phyloP scores from a whole-genome alignment of 2,888 invertebrate genomes.

The Lycaena phlaeas region DNA sequence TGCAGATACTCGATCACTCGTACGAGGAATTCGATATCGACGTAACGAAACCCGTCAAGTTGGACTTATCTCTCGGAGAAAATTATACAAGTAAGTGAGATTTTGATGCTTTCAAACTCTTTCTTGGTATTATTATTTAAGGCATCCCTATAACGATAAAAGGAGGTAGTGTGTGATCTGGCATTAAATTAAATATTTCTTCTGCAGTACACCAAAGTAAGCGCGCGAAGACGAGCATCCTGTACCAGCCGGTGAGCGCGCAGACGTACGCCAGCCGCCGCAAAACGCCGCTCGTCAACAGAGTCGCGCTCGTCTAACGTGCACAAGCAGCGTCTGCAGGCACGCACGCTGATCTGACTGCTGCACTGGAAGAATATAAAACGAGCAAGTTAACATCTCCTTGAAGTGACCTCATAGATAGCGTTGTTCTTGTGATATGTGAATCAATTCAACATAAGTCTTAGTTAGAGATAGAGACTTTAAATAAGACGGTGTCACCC shows the following conservation, averaged over 20 bases:
- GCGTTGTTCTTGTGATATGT: too few relatives aligned
- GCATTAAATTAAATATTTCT: too few relatives aligned
- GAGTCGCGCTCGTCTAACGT: slow-evolving; percentile 52
- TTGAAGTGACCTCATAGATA: too few relatives aligned
- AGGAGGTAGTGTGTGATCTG: too few relatives aligned
- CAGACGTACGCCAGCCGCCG: slow-evolving; percentile 68
- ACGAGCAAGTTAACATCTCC: too few relatives aligned
- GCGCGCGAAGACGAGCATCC: slow-evolving; percentile 47
- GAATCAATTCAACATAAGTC: too few relatives aligned
- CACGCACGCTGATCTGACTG: too few relatives aligned
- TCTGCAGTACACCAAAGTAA: slow-evolving; percentile 8
- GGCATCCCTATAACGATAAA: too few relatives aligned
- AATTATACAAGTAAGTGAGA: slow-evolving; percentile 57
- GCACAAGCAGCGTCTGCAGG: too few relatives aligned
- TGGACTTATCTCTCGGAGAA: slow-evolving; percentile 72
- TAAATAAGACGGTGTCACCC: too few relatives aligned
- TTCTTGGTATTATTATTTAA: background rate
- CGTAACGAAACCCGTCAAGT: slow-evolving; percentile 71
- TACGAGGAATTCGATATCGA: slow-evolving; percentile 85
- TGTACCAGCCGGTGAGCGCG: slow-evolving; percentile 42
- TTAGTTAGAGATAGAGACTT: too few relatives aligned
- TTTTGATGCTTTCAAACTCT: background rate
- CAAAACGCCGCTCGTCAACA: slow-evolving; percentile 76
- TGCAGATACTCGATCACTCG: slow-evolving; percentile 77
- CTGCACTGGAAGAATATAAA: too few relatives aligned